phyloP scores from a whole-genome alignment of 2,888 invertebrate genomes.

The Peribatodes rhomboidaria region DNA sequence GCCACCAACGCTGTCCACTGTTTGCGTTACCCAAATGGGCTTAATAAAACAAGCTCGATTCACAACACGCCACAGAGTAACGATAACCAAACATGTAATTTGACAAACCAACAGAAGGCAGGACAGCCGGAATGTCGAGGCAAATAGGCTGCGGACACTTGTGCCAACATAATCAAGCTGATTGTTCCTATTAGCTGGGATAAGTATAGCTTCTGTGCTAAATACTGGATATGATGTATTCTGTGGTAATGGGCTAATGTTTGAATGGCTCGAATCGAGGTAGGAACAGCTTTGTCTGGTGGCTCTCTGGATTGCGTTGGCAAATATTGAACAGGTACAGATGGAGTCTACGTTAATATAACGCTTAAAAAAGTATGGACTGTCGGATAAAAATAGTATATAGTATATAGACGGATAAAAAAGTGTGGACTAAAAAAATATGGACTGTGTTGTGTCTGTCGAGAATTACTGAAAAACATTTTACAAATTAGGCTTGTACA shows the following conservation, averaged over 20 bases:
- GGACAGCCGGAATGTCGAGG: constrained; percentile 54
- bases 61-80: constrained; percentile 56
- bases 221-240: background rate
- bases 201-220: constrained; percentile 6
- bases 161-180: constrained; percentile 75
- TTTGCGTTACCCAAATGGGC: constrained; percentile 39
- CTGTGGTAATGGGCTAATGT: constrained; percentile 42
- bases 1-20: constrained; percentile 14
- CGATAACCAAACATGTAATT: constrained; percentile 67
- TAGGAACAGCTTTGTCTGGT: constrained; percentile 17
- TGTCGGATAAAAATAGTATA: too few relatives aligned
- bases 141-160: constrained; percentile 64
- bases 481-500: too few relatives aligned
- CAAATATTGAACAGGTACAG: background rate
- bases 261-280: constrained; percentile 29
- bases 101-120: constrained; percentile 54
- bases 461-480: too few relatives aligned
- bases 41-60: constrained; percentile 41
- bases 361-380: too few relatives aligned
- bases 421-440: too few relatives aligned
- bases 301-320: background rate
- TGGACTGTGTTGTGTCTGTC: too few relatives aligned
- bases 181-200: constrained; percentile 50
- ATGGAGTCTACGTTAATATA: background rate
- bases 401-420: too few relatives aligned